These are phyloP conservation scores for Otus sunia DNA, from an alignment of 2,113 vertebrate species.

Conservation along the genomic window DNA sequence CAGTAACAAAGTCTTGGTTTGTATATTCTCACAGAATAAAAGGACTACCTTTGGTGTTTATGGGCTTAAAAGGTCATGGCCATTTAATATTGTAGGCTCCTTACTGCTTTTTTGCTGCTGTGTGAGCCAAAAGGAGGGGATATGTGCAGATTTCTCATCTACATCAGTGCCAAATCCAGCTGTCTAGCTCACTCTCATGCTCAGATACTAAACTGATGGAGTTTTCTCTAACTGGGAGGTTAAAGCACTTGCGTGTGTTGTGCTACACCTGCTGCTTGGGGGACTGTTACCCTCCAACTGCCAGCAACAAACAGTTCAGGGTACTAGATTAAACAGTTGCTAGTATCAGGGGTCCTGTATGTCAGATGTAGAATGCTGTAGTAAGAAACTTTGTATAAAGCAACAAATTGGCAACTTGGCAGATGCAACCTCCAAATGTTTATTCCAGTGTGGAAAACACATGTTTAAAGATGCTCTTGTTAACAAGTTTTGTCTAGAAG, in stretches of 20 bases:
- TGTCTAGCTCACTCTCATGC: not conserved
- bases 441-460: not conserved
- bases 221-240: not conserved
- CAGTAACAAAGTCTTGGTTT: not conserved
- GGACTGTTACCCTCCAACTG: not conserved
- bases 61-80: not conserved
- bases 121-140: not conserved
- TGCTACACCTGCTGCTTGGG: accelerated
- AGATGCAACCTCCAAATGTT: not conserved
- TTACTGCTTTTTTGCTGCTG: not conserved
- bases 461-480: not conserved
- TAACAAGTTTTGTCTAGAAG: not conserved
- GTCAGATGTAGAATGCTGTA: not conserved
- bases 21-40: not conserved
- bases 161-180: not conserved
- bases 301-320: not conserved
- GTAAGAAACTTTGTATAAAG: not conserved
- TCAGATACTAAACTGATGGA: not conserved
- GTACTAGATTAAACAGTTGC: not conserved
- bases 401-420: not conserved
- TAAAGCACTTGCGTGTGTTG: not conserved
- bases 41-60: not conserved
- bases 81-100: not conserved
- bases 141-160: not conserved
- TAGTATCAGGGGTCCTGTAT: not conserved